These are phyloP conservation scores for Plusia festucae DNA, from an alignment of 2,888 invertebrate species.

Conservation along the genomic window DNA sequence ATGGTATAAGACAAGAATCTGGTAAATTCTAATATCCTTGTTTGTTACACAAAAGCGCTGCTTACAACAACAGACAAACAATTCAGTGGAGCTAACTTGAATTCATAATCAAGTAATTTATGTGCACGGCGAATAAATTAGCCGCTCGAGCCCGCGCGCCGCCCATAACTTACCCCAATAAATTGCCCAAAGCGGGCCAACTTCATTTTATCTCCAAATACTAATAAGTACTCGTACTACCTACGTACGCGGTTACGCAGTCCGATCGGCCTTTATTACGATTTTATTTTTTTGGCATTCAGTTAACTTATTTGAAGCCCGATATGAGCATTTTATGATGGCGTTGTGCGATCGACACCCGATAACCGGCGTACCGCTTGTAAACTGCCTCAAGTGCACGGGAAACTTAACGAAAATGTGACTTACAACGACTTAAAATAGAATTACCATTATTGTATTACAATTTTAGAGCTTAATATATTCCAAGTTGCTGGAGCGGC, in stretches of 20 bases:
- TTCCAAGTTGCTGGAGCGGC: slow-evolving; percentile 46
- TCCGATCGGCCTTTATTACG: slow-evolving; percentile 74
- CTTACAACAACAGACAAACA: slow-evolving; percentile 87
- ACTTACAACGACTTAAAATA: slow-evolving; percentile 66
- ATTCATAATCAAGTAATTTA: slow-evolving; percentile 90
- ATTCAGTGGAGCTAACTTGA: slow-evolving; percentile 87
- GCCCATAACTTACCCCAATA: slow-evolving; percentile 89
- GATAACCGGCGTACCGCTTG: slow-evolving; percentile 68
- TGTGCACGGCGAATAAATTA: slow-evolving; percentile 90
- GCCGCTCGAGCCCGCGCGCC: slow-evolving; percentile 87
- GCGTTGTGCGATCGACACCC: slow-evolving; percentile 78
- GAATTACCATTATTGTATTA: slow-evolving; percentile 65
- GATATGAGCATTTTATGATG: slow-evolving; percentile 84
- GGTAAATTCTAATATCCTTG: slow-evolving; percentile 83
- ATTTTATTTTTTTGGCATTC: slow-evolving; percentile 73
- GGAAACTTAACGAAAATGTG: slow-evolving; percentile 69
- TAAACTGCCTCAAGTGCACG: slow-evolving; percentile 66
- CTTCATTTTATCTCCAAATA: slow-evolving; percentile 89
- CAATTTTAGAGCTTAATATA: slow-evolving; percentile 62
- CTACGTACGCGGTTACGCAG: slow-evolving; percentile 76
- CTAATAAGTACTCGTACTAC: slow-evolving; percentile 86
- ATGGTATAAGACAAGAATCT: slow-evolving; percentile 71
- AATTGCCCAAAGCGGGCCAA: slow-evolving; percentile 89
- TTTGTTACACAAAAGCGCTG: slow-evolving; percentile 85
- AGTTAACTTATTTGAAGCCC: slow-evolving; percentile 75